These are phyloP conservation scores for Anseranas semipalmata DNA, from an alignment of 2,113 vertebrate genomes.

Conservation along the genomic window DNA sequence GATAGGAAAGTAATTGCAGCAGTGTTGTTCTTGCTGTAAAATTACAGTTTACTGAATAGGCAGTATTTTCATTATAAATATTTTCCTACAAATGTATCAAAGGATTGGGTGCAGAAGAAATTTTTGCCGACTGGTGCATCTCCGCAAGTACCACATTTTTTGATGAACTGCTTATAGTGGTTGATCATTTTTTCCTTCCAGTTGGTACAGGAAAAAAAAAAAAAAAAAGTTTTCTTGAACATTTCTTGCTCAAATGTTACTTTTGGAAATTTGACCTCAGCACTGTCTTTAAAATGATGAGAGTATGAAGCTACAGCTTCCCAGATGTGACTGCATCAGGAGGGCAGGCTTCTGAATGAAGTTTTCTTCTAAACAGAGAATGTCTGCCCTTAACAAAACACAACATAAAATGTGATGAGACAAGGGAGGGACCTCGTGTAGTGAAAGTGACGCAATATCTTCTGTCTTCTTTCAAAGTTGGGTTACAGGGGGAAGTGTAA, in stretches of 20 bases:
- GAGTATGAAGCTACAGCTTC: neutral
- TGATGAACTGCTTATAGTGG: neutral
- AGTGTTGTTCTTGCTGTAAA: conserved; percentile 31
- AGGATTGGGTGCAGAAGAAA: neutral
- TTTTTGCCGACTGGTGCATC: neutral
- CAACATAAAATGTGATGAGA: neutral
- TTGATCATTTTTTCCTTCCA: neutral
- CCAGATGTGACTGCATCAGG: neutral
- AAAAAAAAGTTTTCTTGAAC: neutral
- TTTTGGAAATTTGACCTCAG: neutral
- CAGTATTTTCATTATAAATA: conserved; percentile 33
- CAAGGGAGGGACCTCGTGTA: neutral
- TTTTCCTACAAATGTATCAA: conserved; percentile 2
- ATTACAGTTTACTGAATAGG: conserved; percentile 20
- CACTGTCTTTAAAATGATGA: neutral
- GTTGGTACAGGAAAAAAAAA: neutral
- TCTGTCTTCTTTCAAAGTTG: neutral
- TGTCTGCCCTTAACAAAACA: neutral
- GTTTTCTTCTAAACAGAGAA: neutral
- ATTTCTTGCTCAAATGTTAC: neutral
- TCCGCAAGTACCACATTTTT: neutral
- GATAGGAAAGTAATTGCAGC: conserved; percentile 24
- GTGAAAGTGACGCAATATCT: neutral
- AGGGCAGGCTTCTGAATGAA: neutral
- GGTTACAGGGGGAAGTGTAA: neutral